These are phyloP conservation scores for Lynx canadensis DNA, from an alignment of 2,113 vertebrate species.

Conservation along the genomic window DNA sequence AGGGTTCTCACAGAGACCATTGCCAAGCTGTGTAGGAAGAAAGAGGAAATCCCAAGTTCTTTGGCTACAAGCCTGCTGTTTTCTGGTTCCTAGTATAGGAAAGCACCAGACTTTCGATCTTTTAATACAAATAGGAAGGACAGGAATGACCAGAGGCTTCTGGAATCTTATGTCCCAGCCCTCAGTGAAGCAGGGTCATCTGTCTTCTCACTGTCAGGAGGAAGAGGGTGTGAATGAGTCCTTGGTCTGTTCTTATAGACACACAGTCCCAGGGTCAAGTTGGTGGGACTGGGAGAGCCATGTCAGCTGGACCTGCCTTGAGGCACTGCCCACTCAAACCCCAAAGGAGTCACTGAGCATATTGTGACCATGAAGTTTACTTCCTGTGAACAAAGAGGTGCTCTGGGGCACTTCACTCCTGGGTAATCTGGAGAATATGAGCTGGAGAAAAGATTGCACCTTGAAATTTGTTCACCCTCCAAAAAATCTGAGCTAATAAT, in stretches of 20 bases:
- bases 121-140: slow-evolving; percentile 38
- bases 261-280: neutral
- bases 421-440: neutral
- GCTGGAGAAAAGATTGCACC: neutral
- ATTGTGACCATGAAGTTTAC: neutral
- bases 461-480: neutral
- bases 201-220: neutral
- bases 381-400: neutral
- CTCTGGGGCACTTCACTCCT: neutral
- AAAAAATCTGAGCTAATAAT: neutral
- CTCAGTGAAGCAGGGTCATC: neutral
- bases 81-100: neutral
- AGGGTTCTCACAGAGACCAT: neutral
- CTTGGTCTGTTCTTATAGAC: neutral
- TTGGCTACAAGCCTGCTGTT: slow-evolving; percentile 7
- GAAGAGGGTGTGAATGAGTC: neutral
- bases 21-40: neutral
- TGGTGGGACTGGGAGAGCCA: neutral
- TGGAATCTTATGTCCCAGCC: neutral
- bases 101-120: neutral
- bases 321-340: neutral
- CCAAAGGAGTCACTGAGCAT: neutral
- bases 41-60: slow-evolving; percentile 1
- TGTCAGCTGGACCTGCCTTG: neutral
- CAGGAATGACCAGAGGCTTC: neutral